A percentile compares a stretch with the other conserved stretches of the same genome.
phyloP scores from a whole-genome alignment of 2,113 vertebrate species.

The Marmota flaviventris region DNA sequence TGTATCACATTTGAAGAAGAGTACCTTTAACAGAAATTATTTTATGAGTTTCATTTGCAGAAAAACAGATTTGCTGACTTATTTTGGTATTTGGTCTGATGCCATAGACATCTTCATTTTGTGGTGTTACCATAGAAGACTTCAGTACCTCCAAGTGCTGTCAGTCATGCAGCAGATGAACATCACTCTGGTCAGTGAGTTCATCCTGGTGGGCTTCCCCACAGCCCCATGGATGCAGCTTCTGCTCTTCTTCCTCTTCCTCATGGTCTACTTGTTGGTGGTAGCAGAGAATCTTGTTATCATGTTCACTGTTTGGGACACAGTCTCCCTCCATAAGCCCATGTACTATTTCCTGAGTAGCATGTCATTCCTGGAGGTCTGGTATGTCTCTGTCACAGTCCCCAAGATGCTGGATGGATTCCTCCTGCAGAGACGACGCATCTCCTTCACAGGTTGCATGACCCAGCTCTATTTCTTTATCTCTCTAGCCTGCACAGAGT shows the following conservation, averaged over 20 bases:
- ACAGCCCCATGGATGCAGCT: slow-evolving; percentile 54
- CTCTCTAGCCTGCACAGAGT: slow-evolving; percentile 82
- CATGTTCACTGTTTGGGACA: slow-evolving; percentile 74
- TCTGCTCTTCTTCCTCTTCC: slow-evolving; percentile 72
- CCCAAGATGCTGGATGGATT: slow-evolving; percentile 80
- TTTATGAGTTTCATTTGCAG: neutral
- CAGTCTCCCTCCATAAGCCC: slow-evolving; percentile 78
- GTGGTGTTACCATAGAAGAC: neutral
- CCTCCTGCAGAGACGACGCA: slow-evolving; percentile 67
- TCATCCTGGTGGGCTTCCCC: slow-evolving; percentile 83
- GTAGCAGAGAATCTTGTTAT: slow-evolving; percentile 80
- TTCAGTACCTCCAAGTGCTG: too few species aligned
- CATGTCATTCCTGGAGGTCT: slow-evolving; percentile 82
- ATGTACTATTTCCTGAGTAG: slow-evolving; percentile 85
- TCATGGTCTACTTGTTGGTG: slow-evolving; percentile 76
- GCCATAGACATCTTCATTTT: neutral
- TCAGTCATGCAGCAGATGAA: slow-evolving; percentile 41
- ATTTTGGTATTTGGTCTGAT: neutral
- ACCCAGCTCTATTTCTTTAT: slow-evolving; percentile 84
- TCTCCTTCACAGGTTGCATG: slow-evolving; percentile 83
- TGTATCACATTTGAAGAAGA: neutral
- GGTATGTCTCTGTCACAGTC: slow-evolving; percentile 80
- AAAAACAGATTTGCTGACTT: neutral
- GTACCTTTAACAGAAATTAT: neutral
- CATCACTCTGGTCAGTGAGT: slow-evolving; percentile 75